Evolutionary conservation across 92 coral and sea anemone genomes (phyloP).

Genomic region (Parazoanthus swiftii): DNA sequence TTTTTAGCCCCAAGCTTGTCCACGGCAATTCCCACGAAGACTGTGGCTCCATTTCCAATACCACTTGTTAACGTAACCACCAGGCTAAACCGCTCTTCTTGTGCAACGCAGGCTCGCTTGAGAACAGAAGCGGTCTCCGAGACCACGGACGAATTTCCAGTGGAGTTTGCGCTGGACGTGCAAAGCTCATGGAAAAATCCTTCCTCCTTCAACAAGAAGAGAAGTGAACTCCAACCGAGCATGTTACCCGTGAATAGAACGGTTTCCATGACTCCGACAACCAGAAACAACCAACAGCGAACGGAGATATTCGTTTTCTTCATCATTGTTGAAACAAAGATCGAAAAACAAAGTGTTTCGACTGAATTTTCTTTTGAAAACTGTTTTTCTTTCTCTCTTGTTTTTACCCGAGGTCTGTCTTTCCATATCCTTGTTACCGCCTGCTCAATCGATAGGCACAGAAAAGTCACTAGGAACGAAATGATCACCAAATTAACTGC

Average conservation of each 20-base stretch:
- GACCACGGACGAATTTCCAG: conserved; percentile 3
- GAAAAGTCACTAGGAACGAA: background rate
- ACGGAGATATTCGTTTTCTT: conserved; percentile 22
- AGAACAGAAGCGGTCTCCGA: background rate
- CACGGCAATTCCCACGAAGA: conserved; percentile 50
- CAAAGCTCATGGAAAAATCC: conserved; percentile 52
- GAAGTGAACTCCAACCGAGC: conserved; percentile 61
- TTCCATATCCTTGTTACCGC: conserved; percentile 36
- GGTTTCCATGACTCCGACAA: conserved; percentile 42
- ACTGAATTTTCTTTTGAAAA: conserved; percentile 40
- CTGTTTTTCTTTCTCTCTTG: background rate
- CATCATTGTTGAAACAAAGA: background rate
- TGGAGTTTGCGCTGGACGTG: background rate
- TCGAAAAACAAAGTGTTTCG: background rate
- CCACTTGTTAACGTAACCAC: conserved; percentile 34
- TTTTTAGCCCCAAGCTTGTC: conserved; percentile 56
- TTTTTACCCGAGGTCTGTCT: conserved; percentile 16
- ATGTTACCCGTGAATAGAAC: conserved; percentile 48
- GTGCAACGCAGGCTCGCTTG: conserved; percentile 43
- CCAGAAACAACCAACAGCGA: conserved; percentile 46
- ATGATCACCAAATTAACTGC: no score
- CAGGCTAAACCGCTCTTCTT: conserved; percentile 53
- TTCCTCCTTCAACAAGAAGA: conserved; percentile 52
- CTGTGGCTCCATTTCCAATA: conserved; percentile 24
- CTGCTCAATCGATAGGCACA: background rate